Evolutionary conservation across 2,888 invertebrate genomes (phyloP).

Genomic region (Halocaridina rubra): DNA sequence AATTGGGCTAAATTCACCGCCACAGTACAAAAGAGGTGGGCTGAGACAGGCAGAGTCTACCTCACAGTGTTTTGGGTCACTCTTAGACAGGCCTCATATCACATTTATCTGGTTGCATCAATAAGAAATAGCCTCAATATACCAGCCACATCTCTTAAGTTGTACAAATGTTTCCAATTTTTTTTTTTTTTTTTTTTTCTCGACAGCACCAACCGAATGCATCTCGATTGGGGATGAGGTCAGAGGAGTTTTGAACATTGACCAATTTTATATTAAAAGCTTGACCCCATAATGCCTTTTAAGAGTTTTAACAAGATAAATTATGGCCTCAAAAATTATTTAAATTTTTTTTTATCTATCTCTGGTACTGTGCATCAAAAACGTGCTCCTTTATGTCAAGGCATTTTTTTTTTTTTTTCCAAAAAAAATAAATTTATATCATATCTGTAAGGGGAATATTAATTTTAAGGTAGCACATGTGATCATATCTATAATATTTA

Average conservation of each 20-base stretch:
- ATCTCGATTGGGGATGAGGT: neutral
- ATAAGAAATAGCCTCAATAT: slow-evolving; percentile 4
- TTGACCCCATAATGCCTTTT: neutral
- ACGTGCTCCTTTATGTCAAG: too few relatives aligned
- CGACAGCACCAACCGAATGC: neutral
- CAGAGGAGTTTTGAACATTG: neutral
- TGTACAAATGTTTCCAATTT: slow-evolving; percentile 28
- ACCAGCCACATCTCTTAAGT: slow-evolving; percentile 23
- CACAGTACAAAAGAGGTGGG: slow-evolving; percentile 59
- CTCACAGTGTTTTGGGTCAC: slow-evolving; percentile 53
- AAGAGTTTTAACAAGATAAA: too few relatives aligned
- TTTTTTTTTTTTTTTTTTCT: too few relatives aligned
- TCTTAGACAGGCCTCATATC: slow-evolving; percentile 27
- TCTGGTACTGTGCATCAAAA: too few relatives aligned
- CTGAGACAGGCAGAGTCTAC: slow-evolving; percentile 58
- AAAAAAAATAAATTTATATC: too few relatives aligned
- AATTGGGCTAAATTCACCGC: slow-evolving; percentile 48
- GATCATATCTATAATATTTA: too few relatives aligned
- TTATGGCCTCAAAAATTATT: too few relatives aligned
- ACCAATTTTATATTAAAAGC: neutral
- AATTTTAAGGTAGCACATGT: too few relatives aligned
- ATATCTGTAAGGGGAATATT: too few relatives aligned
- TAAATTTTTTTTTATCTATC: too few relatives aligned
- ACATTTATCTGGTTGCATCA: slow-evolving; percentile 35
- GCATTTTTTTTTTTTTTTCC: too few relatives aligned